Evolutionary conservation across 2,888 invertebrate genomes (phyloP).

Genomic region (Catocala fraxini): DNA sequence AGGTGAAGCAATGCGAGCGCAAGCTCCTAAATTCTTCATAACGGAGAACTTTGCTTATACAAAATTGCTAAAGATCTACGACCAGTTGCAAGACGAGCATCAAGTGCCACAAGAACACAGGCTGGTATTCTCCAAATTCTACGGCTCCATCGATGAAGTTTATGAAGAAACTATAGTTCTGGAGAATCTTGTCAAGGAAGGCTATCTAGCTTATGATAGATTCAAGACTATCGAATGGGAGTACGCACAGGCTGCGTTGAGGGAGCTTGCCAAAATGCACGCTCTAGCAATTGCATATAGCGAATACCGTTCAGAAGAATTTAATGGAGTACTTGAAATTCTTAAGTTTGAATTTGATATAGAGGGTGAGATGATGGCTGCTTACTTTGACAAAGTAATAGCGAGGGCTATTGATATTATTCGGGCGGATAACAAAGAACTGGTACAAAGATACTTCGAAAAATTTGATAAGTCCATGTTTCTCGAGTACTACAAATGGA

Average conservation of each 20-base stretch:
- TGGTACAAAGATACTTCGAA: constrained; percentile 32
- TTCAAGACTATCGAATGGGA: constrained; percentile 54
- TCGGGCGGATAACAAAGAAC: neutral
- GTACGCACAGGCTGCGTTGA: constrained; percentile 52
- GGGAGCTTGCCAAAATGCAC: constrained; percentile 64
- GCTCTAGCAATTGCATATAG: constrained; percentile 63
- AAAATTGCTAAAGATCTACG: constrained; percentile 30
- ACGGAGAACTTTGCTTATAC: constrained; percentile 44
- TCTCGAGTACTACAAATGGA: constrained; percentile 53
- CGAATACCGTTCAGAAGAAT: constrained; percentile 56
- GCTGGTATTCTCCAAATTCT: constrained; percentile 50
- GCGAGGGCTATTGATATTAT: neutral
- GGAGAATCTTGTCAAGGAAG: constrained; percentile 53
- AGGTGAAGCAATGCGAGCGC: constrained; percentile 56
- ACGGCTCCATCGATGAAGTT: constrained; percentile 42
- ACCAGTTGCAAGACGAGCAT: constrained; percentile 37
- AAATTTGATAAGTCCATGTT: constrained; percentile 23
- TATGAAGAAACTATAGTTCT: constrained; percentile 62
- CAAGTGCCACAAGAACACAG: constrained; percentile 46
- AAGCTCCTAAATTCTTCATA: constrained; percentile 27
- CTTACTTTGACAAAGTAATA: neutral
- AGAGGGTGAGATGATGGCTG: neutral
- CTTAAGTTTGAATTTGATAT: constrained; percentile 41
- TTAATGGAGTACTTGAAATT: constrained; percentile 19
- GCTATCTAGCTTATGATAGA: constrained; percentile 57